These are phyloP conservation scores for Scaptomyza cyrtandrae DNA, from an alignment of 2,888 invertebrate genomes.

Conservation along the genomic window DNA sequence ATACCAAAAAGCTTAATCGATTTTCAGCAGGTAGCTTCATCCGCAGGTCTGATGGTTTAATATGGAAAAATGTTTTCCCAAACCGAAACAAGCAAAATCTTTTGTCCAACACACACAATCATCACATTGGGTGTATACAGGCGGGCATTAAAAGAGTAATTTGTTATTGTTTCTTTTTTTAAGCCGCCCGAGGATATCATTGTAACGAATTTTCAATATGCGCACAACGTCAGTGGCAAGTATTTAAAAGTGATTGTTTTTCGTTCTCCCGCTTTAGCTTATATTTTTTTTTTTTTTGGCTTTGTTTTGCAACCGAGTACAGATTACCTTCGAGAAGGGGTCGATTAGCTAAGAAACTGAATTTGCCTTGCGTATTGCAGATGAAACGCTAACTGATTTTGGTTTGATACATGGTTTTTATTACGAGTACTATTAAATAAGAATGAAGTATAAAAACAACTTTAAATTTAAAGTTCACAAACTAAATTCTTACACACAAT, in stretches of 20 bases:
- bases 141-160: constrained; percentile 61
- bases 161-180: constrained; percentile 67
- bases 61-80: constrained; percentile 65
- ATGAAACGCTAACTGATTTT: too few species aligned
- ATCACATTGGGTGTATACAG: constrained; percentile 30
- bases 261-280: constrained; percentile 6
- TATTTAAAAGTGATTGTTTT: constrained; percentile 62
- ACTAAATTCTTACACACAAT: background rate
- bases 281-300: constrained; percentile 5
- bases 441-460: too few species aligned
- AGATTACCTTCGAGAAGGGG: constrained; percentile 14
- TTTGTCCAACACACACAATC: constrained; percentile 53
- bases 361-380: background rate
- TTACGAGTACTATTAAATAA: too few species aligned
- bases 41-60: constrained; percentile 51
- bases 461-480: too few species aligned
- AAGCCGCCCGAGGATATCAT: constrained; percentile 61
- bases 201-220: constrained; percentile 64
- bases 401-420: too few species aligned
- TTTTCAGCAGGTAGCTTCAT: constrained; percentile 64
- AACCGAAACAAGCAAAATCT: constrained; percentile 63
- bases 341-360: constrained; percentile 9
- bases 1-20: constrained; percentile 69
- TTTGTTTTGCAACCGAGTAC: constrained; percentile 18
- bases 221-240: constrained; percentile 57